Conservation (phyloP, 2,888 invertebrate species). For the Eulithis prunata region DNA sequence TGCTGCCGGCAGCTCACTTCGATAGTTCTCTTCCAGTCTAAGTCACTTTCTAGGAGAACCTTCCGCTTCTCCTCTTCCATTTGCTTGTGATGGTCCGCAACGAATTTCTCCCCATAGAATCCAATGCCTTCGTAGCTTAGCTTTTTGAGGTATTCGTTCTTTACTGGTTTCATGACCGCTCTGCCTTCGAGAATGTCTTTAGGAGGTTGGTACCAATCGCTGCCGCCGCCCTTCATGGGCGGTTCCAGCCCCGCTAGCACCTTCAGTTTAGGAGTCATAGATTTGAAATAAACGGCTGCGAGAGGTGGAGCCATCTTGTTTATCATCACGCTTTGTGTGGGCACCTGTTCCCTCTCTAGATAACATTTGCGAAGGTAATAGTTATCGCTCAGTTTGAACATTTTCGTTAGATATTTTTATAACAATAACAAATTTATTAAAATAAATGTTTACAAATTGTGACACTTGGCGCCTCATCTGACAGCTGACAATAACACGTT, state of each 20-base stretch:
- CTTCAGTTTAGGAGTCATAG: conserved; percentile 66
- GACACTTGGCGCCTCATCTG: conserved; percentile 15
- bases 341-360: conserved; percentile 65
- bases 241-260: conserved; percentile 72
- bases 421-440: conserved; percentile 15
- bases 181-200: conserved; percentile 61
- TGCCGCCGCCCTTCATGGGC: conserved; percentile 68
- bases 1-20: conserved; percentile 44
- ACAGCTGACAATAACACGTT: conserved; percentile 3
- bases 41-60: conserved; percentile 56
- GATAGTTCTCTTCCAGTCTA: conserved; percentile 60
- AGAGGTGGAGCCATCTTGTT: conserved; percentile 65
- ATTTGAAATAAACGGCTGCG: conserved; percentile 71
- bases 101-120: conserved; percentile 53
- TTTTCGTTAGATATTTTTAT: conserved; percentile 33
- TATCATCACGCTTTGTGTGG: conserved; percentile 68
- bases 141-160: conserved; percentile 56
- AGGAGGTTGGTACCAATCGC: conserved; percentile 70
- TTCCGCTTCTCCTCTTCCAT: conserved; percentile 55
- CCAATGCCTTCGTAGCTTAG: conserved; percentile 63
- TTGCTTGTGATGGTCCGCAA: conserved; percentile 50
- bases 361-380: conserved; percentile 68
- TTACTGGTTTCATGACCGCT: conserved; percentile 63
- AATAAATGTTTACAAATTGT: conserved; percentile 26
- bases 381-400: conserved; percentile 62